These are phyloP conservation scores for Mycetomoellerius zeteki DNA, from an alignment of 1,140 invertebrate species.

Conservation along the genomic window DNA sequence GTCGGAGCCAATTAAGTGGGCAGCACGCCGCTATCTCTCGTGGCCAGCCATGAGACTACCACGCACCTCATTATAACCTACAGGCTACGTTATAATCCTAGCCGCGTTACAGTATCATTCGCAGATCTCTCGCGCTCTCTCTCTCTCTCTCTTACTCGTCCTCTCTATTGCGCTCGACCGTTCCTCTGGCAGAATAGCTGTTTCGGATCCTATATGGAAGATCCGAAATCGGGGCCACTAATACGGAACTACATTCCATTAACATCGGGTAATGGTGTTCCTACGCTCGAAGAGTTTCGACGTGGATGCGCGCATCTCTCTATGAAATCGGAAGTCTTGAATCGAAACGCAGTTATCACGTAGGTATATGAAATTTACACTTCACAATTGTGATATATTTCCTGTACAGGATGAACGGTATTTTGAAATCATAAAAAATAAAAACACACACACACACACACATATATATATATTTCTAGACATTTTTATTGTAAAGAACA, in stretches of 20 bases:
- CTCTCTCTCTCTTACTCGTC: constrained; percentile 39
- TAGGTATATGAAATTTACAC: background rate
- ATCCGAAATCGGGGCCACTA: constrained; percentile 75
- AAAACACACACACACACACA: too few species aligned
- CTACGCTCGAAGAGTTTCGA: constrained; percentile 63
- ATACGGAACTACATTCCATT: constrained; percentile 79
- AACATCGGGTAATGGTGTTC: constrained; percentile 75
- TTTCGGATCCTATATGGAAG: constrained; percentile 76
- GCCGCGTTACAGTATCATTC: constrained; percentile 80
- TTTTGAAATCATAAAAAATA: too few species aligned
- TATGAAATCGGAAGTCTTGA: constrained; percentile 25
- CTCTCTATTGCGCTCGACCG: constrained; percentile 43
- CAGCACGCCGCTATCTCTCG: constrained; percentile 78
- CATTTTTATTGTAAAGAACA: too few species aligned
- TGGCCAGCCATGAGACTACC: constrained; percentile 78
- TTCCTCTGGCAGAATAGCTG: constrained; percentile 68
- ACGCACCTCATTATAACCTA: constrained; percentile 82
- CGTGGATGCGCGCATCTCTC: background rate
- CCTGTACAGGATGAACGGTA: background rate
- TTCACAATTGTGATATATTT: background rate
- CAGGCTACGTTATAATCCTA: constrained; percentile 78
- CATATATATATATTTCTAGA: too few species aligned
- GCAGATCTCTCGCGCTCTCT: constrained; percentile 70
- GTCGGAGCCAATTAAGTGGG: constrained; percentile 80
- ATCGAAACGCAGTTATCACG: background rate